Percentiles rank a stretch among this genome's conserved stretches.
Evolutionary conservation across 2,113 vertebrate genomes (phyloP).

Genomic region (Podarcis cretensis): DNA sequence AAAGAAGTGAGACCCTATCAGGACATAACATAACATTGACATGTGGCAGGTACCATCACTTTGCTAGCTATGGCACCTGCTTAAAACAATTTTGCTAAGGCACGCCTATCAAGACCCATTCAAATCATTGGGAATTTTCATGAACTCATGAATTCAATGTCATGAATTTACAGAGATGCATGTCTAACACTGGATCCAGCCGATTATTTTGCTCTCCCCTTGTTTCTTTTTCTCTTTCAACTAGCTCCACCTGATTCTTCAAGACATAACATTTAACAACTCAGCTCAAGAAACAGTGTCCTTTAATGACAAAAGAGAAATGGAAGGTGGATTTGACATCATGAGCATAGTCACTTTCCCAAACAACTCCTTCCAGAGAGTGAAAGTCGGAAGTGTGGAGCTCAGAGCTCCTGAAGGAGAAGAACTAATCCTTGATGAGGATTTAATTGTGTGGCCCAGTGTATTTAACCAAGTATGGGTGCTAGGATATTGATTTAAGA

Average conservation of each 20-base stretch:
- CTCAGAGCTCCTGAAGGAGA: not conserved
- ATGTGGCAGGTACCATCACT: too few relatives aligned
- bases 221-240: not conserved
- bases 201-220: not conserved
- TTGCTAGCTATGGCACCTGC: too few relatives aligned
- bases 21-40: too few relatives aligned
- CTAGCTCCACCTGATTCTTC: not conserved
- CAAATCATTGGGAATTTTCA: too few relatives aligned
- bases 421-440: not conserved
- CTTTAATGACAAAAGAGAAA: not conserved
- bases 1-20: too few relatives aligned
- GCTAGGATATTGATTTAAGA: not conserved
- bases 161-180: not conserved
- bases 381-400: not conserved
- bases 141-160: not conserved
- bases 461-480: not conserved
- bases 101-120: too few relatives aligned
- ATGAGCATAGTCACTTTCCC: not conserved
- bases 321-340: not conserved
- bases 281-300: not conserved
- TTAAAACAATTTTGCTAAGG: too few relatives aligned
- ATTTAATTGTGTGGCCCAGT: not conserved
- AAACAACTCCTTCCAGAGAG: not conserved
- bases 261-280: not conserved
- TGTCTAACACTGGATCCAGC: not conserved